phyloP scores from a whole-genome alignment of 2,113 vertebrate species.

The Probosciger aterrimus region DNA sequence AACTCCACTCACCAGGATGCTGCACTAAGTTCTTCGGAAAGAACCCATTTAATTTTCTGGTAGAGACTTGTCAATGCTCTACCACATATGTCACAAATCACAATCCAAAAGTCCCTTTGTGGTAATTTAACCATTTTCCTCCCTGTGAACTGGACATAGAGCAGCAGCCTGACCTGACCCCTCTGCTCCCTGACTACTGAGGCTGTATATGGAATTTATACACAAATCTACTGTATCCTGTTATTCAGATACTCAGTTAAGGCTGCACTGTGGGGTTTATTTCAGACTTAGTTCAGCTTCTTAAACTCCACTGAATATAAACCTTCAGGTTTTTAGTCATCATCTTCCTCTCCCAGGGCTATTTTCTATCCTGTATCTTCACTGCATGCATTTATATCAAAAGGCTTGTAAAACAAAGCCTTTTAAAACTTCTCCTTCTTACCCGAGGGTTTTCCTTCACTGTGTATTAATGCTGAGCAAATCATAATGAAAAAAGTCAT shows the following conservation, averaged over 20 bases:
- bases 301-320: background rate
- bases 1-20: background rate
- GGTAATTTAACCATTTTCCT: background rate
- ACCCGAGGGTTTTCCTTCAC: background rate
- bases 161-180: background rate
- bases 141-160: background rate
- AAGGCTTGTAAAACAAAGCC: background rate
- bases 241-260: background rate
- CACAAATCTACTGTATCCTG: background rate
- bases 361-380: background rate
- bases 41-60: background rate
- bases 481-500: background rate
- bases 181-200: background rate
- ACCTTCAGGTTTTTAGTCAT: background rate
- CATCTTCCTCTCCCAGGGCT: background rate
- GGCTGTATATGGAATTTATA: background rate
- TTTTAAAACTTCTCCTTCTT: background rate
- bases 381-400: background rate
- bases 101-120: background rate
- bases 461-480: background rate
- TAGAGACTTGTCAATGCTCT: background rate
- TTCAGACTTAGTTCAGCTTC: background rate
- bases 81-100: background rate
- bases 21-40: background rate
- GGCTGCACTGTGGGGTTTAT: background rate